Evolutionary conservation across 1,140 invertebrate genomes (phyloP), one percentile per base, ranked within the genome.

Genomic region (Matsumurasca onukii): DNA sequence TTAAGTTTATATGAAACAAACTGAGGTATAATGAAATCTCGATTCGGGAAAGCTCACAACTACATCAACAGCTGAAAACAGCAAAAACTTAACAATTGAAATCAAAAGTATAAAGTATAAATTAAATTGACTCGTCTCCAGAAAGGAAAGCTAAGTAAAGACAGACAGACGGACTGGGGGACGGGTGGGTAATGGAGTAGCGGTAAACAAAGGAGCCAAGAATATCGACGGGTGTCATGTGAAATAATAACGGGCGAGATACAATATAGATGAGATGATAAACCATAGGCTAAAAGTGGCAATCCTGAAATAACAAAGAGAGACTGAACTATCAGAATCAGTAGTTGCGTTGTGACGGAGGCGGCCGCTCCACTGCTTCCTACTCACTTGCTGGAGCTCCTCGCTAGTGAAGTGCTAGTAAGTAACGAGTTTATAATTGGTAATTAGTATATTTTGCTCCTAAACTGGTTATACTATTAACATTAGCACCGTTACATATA

Each of bases 251-350:
- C 55, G 12, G 49, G 22, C 55, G 22, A 27, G 55, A 59, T 59
- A 59, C 55, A 59, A 59, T 59, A 59, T 59, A 59, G 55, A 59
- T 59, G 55, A 59, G 55, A 59, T 59, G 55, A 59, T 59, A 59
- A 59, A 59, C 55, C 55, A 59, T 59, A 22, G 55, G 55, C 55
- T 59, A 59, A 59, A 59, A 59, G 3, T 59, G 55, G 55, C 24
- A 59, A 22, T 13, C 55, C 55, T 12, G 55, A 59, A 59, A 59
- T 59, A 59, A 59, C 55, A 59, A 59, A 59, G 55, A 25, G 5
- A 27, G 5, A 39, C 34, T 9, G 34, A 5, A 17, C 34, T 17
- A 9, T n/a, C n/a, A n/a, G n/a, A n/a, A n/a, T n/a, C n/a, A n/a
- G n/a, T n/a, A n/a, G n/a, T n/a, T n/a, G n/a, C n/a, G n/a, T n/a